These are phyloP conservation scores for Drosophila nikananu DNA, from an alignment of 1,140 invertebrate species.

Conservation along the genomic window DNA sequence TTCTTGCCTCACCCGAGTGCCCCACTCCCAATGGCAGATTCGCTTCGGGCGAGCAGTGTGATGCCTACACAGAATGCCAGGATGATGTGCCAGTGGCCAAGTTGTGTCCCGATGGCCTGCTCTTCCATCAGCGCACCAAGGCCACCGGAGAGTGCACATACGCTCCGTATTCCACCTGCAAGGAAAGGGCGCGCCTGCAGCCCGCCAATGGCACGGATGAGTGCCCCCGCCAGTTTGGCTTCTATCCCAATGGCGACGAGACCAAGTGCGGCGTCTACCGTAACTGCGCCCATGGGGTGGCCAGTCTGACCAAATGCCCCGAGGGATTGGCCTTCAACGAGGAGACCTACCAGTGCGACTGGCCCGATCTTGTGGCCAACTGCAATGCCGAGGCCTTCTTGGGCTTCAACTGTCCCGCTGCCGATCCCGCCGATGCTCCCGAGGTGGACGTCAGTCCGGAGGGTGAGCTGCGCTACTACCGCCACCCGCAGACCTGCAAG, in stretches of 20 bases:
- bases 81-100: conserved; percentile 91
- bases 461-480: conserved; percentile 87
- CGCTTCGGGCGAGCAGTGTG: conserved; percentile 90
- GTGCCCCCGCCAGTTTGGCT: conserved; percentile 94
- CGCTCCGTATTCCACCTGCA: conserved; percentile 92
- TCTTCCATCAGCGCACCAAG: conserved; percentile 92
- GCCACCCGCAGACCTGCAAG: conserved; percentile 90
- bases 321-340: conserved; percentile 94
- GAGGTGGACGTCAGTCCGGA: conserved; percentile 86
- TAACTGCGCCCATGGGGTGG: conserved; percentile 91
- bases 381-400: conserved; percentile 92
- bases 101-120: conserved; percentile 93
- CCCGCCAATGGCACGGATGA: conserved; percentile 88
- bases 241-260: conserved; percentile 90
- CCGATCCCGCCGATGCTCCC: conserved; percentile 66
- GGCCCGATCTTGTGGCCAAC: conserved; percentile 92
- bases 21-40: conserved; percentile 90
- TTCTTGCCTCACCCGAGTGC: conserved; percentile 85
- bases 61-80: conserved; percentile 88
- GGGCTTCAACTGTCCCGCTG: conserved; percentile 89
- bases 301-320: conserved; percentile 88
- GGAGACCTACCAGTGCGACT: conserved; percentile 92
- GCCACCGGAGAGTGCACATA: conserved; percentile 92
- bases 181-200: conserved; percentile 89
- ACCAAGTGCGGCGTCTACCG: conserved; percentile 93